A percentile compares a stretch with the other conserved stretches of the same genome.
Conservation (phyloP, 1,140 invertebrate species). For the Polyergus mexicanus region DNA sequence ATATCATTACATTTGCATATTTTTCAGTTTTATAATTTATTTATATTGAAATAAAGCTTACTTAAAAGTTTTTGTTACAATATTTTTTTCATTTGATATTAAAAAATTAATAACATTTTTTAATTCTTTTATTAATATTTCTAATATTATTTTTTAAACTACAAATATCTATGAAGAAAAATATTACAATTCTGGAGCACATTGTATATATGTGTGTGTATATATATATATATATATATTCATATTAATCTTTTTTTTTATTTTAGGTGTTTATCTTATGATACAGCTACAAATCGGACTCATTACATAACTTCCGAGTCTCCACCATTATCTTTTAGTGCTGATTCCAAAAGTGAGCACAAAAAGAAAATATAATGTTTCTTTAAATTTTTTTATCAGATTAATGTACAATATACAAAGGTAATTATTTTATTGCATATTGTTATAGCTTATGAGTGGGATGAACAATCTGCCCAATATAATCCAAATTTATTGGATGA, state of each 20-base stretch:
- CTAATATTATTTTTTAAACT: neutral
- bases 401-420: constrained; percentile 8
- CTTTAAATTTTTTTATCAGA: constrained; percentile 8
- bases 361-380: constrained; percentile 15
- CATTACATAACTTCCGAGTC: constrained; percentile 87
- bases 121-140: neutral
- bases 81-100: constrained; percentile 10
- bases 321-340: constrained; percentile 87
- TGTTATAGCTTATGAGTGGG: constrained; percentile 85
- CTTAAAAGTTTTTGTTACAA: constrained; percentile 9
- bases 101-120: neutral
- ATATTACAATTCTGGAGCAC: neutral
- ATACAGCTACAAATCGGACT: constrained; percentile 88
- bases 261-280: constrained; percentile 92
- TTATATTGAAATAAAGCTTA: neutral
- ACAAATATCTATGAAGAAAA: neutral
- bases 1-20: neutral
- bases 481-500: constrained; percentile 97
- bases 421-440: constrained; percentile 61
- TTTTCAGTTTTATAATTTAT: constrained; percentile 1
- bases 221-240: constrained; percentile 29
- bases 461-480: constrained; percentile 89
- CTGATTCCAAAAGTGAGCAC: constrained; percentile 86
- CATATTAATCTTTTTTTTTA: constrained; percentile 22
- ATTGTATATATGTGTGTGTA: neutral